Base-by-base conservation (phyloP, 2,113 vertebrate genomes). In the Salminus brasiliensis region DNA sequence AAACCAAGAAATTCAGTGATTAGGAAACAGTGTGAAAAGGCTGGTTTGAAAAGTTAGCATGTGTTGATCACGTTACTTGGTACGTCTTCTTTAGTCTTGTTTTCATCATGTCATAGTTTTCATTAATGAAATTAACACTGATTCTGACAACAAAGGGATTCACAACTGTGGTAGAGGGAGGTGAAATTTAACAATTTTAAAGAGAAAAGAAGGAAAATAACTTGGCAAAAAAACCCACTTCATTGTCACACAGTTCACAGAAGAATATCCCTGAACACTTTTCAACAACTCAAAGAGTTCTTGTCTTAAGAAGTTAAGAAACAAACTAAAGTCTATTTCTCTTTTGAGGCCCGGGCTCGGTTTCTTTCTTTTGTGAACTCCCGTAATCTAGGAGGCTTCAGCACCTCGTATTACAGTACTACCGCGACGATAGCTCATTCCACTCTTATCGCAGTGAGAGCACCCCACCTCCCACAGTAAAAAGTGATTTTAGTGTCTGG, bases 381-480 rank as follows among this genome's bases (percentile, higher is more conserved):
- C 30, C 47, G 23, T 10, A 39, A 67, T 49, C 47, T 4, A 66
- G 34, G 18, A 23, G 57, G 23, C 45, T 81, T 60, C 72, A 23
- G 41, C 72, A 80, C 53, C 66, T 36, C 18, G 23, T 57, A 53
- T 86, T 78, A 78, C 81, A 84, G 83, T 62, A 71, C 78, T 81
- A 84, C 57, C 65, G 60, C 59, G 81, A 74, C 76, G 52, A 83
- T 55, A 43, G 49, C 80, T 77, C 85, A 87, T 83, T 80, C 73
- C 84, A 60, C 70, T 76, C 72, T 88, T 88, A 90, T 87, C 85
- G 72, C 71, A 83, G 72, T 49, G 80, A 74, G 63, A 73, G 79
- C 39, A 71, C n/a, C 23, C 12, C 47, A 84, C 81, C 79, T 79
- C 82, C 81, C 84, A 85, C 81, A 30, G 85, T 3, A 74, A 74